These are phyloP conservation scores for Eilema griseolum DNA, from an alignment of 2,888 invertebrate species.

Conservation along the genomic window DNA sequence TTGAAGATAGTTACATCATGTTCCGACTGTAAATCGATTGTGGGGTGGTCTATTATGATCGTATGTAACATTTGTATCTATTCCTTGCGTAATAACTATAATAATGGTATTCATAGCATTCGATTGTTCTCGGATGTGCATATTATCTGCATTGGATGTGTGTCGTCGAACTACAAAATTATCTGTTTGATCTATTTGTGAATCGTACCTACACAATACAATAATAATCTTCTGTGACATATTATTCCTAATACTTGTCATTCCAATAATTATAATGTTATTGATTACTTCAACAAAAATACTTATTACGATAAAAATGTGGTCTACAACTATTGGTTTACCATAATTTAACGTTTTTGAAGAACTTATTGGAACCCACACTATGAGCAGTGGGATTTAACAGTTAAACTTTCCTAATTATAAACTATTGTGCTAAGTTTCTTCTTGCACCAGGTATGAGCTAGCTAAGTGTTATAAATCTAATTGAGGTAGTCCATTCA, in stretches of 20 bases:
- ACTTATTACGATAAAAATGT: background rate
- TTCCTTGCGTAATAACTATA: slow-evolving; percentile 53
- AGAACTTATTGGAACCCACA: background rate
- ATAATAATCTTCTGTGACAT: slow-evolving; percentile 4
- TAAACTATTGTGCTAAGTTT: background rate
- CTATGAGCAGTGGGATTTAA: background rate
- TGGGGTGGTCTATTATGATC: slow-evolving; percentile 58
- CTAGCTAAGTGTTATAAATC: too few relatives aligned
- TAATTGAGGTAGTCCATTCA: too few relatives aligned
- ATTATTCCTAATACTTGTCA: background rate
- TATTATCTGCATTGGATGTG: slow-evolving; percentile 40
- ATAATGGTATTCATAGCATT: slow-evolving; percentile 50
- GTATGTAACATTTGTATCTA: slow-evolving; percentile 42
- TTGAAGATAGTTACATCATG: slow-evolving; percentile 62
- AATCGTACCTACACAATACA: slow-evolving; percentile 20
- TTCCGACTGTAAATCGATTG: slow-evolving; percentile 53
- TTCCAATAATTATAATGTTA: background rate
- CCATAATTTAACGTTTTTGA: background rate
- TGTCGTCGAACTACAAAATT: slow-evolving; percentile 49
- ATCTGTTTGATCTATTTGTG: slow-evolving; percentile 45
- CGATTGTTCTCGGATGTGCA: slow-evolving; percentile 50
- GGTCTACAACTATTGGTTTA: background rate
- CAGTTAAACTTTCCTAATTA: background rate
- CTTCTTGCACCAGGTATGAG: background rate
- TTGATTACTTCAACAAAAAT: background rate